Evolutionary conservation across 2,888 invertebrate genomes (phyloP).

Genomic region (Oscheius sp.): DNA sequence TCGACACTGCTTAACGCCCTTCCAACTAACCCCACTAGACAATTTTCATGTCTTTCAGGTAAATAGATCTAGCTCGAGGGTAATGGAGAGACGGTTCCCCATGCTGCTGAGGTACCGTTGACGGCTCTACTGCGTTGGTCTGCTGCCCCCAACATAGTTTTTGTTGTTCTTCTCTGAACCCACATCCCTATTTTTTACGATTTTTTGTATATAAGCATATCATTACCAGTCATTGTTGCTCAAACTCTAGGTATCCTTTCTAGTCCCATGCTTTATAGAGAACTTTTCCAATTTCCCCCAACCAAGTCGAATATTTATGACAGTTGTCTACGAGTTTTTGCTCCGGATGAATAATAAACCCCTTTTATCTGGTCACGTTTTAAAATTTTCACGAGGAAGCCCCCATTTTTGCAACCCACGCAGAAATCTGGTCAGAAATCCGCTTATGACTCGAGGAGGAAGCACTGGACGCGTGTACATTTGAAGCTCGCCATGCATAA

Average conservation of each 20-base stretch:
- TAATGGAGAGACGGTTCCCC: conserved; percentile 5
- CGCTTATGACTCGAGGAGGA: too few relatives aligned
- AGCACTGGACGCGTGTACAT: too few relatives aligned
- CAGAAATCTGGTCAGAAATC: not conserved
- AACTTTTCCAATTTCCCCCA: not conserved
- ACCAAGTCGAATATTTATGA: conserved; percentile 17
- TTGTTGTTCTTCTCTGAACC: not conserved
- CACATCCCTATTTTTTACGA: not conserved
- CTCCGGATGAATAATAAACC: conserved; percentile 25
- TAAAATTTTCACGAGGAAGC: too few relatives aligned
- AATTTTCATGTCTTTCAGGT: conserved; percentile 22
- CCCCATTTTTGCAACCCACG: not conserved
- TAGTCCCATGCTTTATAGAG: conserved; percentile 25
- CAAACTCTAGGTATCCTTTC: conserved; percentile 20
- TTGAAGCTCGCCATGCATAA: too few relatives aligned
- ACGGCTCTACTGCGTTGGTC: not conserved
- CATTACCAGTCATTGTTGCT: conserved; percentile 30
- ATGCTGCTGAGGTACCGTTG: conserved; percentile 15
- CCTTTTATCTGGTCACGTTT: too few relatives aligned
- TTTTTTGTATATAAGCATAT: conserved; percentile 35
- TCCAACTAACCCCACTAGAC: conserved; percentile 18
- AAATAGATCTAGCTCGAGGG: conserved; percentile 17
- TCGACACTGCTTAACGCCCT: conserved; percentile 25
- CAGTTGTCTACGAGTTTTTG: conserved; percentile 26
- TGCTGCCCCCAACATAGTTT: conserved; percentile 7